Conservation (phyloP, 2,797 vertebrate species). For the Tolypeutes matacus region DNA sequence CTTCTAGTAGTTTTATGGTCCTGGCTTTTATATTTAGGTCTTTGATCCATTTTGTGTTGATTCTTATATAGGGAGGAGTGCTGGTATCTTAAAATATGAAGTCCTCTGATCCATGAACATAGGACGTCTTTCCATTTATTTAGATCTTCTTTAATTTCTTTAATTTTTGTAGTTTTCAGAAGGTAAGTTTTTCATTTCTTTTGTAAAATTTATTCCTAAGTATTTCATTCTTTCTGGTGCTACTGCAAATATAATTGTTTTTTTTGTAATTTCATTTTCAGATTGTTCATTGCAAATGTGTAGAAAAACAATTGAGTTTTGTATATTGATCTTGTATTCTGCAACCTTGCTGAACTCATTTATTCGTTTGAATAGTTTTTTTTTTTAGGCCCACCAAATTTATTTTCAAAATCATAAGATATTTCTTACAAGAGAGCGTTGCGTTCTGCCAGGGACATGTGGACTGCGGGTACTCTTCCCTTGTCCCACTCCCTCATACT, state of each 20-base stretch:
- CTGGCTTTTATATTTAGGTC: too few species aligned
- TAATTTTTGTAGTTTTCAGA: not conserved
- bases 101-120: not conserved
- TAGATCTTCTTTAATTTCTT: slow-evolving; percentile 12
- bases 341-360: not conserved
- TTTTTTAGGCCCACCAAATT: too few species aligned
- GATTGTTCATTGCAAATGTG: not conserved
- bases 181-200: slow-evolving; percentile 21
- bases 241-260: slow-evolving; percentile 43
- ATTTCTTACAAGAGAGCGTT: too few species aligned
- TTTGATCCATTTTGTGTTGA: too few species aligned
- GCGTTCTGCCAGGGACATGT: too few species aligned
- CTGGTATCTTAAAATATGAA: not conserved
- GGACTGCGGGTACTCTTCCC: too few species aligned
- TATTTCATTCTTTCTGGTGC: not conserved
- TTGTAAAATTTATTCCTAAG: not conserved
- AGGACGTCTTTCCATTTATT: not conserved
- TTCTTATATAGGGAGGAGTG: too few species aligned
- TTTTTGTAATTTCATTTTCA: slow-evolving; percentile 62
- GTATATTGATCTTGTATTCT: not conserved
- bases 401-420: too few species aligned
- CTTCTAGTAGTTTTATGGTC: too few species aligned
- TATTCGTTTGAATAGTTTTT: not conserved
- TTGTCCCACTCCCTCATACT: too few species aligned
- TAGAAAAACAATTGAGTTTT: slow-evolving; percentile 3